Base-by-base conservation (phyloP, 2,888 invertebrate genomes). In the Caenorhabditis sp. region DNA sequence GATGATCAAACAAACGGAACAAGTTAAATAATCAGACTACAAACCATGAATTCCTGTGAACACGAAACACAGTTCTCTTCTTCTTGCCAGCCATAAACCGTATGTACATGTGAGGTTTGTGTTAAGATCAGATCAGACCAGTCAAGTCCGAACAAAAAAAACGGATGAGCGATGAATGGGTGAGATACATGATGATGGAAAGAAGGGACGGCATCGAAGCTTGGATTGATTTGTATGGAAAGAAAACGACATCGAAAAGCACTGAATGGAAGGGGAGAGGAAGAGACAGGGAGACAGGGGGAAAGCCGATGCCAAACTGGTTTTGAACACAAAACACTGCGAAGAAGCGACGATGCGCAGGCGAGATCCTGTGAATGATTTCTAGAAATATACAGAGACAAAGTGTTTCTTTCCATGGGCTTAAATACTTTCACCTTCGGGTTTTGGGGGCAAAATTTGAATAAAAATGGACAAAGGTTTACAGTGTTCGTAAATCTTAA, bases 231-330 rank as follows among this genome's bases (percentile, higher is more conserved):
- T 62, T 71, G 71, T 62, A 65, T 37, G 56, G 60, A 72, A 74
- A 67, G 60, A 72, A 74, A 67, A 53, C 74, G 74, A 67, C 74
- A 67, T 60, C 64, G 74, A 65, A 72, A 72, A 72, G 72, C 72
- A 72, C 72, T 65, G 64, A 56, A 72, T 72, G 47, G 35, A 37
- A 28, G 11, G n/a, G 18, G 18, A 32, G 65, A 65, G 47, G 35
- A 37, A 28, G 11, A n/a, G 18, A 18, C 20, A 37, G 40, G 26
- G 55, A 67, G 55, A 40, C 20, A 50, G 40, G 37, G 69, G 35
- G 61, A 53, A 70, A 61, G n/a, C 37, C 20, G 35, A 32, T 28
- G 40, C 18, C 37, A 22, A 65, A 64, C 37, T 56, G 55, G 71
- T 62, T 64, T 40, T 56, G 51, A 51, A 60, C 47, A 9, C 65